Evolutionary conservation across 2,113 vertebrate species (phyloP).

Genomic region (Eonycteris spelaea): DNA sequence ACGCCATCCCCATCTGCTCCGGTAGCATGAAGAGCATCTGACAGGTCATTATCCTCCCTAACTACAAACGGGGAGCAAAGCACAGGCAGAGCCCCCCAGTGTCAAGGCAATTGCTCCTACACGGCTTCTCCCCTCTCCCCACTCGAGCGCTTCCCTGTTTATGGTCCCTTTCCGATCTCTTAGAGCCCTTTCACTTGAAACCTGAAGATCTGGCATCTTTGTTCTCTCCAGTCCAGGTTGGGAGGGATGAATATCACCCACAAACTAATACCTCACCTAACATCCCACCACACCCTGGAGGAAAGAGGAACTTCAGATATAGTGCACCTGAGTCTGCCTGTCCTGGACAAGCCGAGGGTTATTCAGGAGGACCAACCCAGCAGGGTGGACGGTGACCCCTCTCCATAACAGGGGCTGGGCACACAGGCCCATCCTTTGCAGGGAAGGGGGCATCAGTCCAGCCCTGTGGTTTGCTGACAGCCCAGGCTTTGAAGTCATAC

Average conservation of each 20-base stretch:
- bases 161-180: neutral
- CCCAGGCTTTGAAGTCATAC: neutral
- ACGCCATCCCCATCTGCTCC: neutral
- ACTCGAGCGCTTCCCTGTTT: neutral
- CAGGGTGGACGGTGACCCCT: too few species aligned
- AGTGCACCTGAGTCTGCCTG: neutral
- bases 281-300: neutral
- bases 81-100: neutral
- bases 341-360: neutral
- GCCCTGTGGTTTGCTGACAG: neutral
- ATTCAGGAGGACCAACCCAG: too few species aligned
- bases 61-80: neutral
- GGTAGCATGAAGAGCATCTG: neutral
- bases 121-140: neutral
- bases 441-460: too few species aligned
- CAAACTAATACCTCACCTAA: neutral
- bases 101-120: neutral
- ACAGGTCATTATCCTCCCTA: neutral
- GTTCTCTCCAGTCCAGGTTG: neutral
- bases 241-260: neutral
- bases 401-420: neutral
- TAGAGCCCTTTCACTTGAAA: neutral
- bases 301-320: neutral
- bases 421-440: neutral
- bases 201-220: neutral